Evolutionary conservation across 2,888 invertebrate species (phyloP).

Genomic region (Cataglyphis altisquamis): DNA sequence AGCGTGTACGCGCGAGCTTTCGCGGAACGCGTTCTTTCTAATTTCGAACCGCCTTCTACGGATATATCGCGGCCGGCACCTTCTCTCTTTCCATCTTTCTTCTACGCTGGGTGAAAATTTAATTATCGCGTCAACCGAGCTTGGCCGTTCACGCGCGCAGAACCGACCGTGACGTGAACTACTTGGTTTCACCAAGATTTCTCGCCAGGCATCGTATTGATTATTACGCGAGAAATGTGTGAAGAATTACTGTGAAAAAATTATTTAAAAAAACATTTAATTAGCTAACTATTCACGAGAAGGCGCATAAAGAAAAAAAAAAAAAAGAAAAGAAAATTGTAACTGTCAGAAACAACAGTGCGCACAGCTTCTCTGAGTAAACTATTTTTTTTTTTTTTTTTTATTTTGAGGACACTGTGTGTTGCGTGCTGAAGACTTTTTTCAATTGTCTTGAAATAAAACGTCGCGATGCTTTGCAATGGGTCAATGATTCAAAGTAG

Average conservation of each 20-base stretch:
- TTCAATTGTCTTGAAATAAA: not conserved
- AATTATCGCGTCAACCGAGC: conserved; percentile 77
- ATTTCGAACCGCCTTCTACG: conserved; percentile 45
- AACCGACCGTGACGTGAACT: conserved; percentile 51
- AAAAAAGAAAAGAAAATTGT: not conserved
- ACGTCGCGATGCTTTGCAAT: not conserved
- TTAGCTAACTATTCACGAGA: not conserved
- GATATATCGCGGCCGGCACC: conserved; percentile 30
- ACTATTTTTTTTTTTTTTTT: too few relatives aligned
- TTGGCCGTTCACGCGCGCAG: conserved; percentile 47
- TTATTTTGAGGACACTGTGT: not conserved
- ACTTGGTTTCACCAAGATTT: conserved; percentile 61
- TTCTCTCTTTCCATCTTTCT: conserved; percentile 64
- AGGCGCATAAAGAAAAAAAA: not conserved
- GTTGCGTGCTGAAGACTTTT: not conserved
- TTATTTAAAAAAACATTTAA: not conserved
- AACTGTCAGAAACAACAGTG: not conserved
- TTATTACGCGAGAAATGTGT: not conserved
- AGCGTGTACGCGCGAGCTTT: conserved; percentile 24
- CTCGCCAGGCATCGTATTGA: not conserved
- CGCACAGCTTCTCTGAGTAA: not conserved
- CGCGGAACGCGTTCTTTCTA: conserved; percentile 54
- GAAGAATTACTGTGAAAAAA: not conserved
- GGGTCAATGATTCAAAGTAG: conserved; percentile 36
- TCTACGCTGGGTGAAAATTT: conserved; percentile 77